These are phyloP conservation scores for Lottia scabra DNA, from an alignment of 2,888 invertebrate species.

Conservation along the genomic window DNA sequence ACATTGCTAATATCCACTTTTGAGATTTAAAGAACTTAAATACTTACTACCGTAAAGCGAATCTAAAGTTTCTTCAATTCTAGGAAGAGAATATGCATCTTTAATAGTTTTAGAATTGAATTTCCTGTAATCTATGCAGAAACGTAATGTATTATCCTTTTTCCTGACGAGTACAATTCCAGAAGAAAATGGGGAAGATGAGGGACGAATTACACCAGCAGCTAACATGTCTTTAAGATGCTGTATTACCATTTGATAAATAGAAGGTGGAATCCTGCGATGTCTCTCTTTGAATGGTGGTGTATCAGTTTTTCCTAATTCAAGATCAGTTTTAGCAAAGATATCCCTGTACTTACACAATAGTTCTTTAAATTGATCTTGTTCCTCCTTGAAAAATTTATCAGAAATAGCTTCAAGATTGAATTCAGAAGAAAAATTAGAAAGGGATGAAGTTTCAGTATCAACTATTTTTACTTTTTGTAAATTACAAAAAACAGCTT, in stretches of 20 bases:
- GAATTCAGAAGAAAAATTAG: background rate
- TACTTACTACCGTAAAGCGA: constrained; percentile 22
- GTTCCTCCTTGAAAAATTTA: constrained; percentile 6
- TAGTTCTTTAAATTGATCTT: background rate
- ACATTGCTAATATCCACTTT: constrained; percentile 25
- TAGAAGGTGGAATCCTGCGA: constrained; percentile 25
- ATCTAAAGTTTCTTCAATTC: constrained; percentile 30
- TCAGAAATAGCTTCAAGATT: constrained; percentile 7
- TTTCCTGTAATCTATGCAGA: constrained; percentile 32
- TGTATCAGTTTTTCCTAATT: constrained; percentile 25
- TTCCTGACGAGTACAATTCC: constrained; percentile 32
- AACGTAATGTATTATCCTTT: constrained; percentile 30
- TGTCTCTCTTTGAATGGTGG: constrained; percentile 22
- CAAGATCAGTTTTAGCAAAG: constrained; percentile 21
- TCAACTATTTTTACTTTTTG: too few species aligned
- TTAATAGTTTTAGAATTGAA: constrained; percentile 30
- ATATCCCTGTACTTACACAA: constrained; percentile 3
- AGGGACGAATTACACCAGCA: constrained; percentile 11
- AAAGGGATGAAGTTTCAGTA: too few species aligned
- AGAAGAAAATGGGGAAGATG: constrained; percentile 21
- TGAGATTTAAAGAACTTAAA: constrained; percentile 28
- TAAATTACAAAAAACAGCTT: too few species aligned
- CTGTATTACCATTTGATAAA: constrained; percentile 11
- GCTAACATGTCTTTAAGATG: constrained; percentile 32
- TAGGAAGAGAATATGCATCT: constrained; percentile 26